These are phyloP conservation scores for Gymnodraco acuticeps DNA, from an alignment of 2,797 vertebrate species.

Conservation along the genomic window DNA sequence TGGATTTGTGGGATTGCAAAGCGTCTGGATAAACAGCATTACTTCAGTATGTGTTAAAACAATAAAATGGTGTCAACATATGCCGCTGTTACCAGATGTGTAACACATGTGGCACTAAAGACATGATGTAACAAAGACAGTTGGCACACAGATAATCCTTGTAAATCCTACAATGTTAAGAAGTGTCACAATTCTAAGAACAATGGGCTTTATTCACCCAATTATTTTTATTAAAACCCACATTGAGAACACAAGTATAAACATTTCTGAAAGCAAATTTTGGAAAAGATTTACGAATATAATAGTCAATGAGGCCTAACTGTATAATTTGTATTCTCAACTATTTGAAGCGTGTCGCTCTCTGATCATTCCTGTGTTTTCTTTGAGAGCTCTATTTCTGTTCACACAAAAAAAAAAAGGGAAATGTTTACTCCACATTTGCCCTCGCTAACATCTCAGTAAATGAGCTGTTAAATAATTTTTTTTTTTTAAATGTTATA, in stretches of 20 bases:
- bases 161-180: background rate
- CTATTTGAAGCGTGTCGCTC: background rate
- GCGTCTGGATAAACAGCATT: constrained; percentile 7
- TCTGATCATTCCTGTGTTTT: too few relatives aligned
- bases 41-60: constrained; percentile 7
- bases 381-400: too few relatives aligned
- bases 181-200: too few relatives aligned
- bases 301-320: background rate
- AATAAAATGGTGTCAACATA: constrained; percentile 26
- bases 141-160: background rate
- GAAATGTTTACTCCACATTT: too few relatives aligned
- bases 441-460: too few relatives aligned
- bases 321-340: background rate
- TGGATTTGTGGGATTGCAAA: constrained; percentile 17
- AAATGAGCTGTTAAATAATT: too few relatives aligned
- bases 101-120: constrained; percentile 25
- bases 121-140: background rate
- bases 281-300: too few relatives aligned
- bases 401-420: too few relatives aligned
- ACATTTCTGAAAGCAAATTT: background rate
- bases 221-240: too few relatives aligned
- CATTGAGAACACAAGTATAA: too few relatives aligned
- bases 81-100: constrained; percentile 36
- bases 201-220: too few relatives aligned
- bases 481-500: too few relatives aligned